These are phyloP conservation scores for Neogobius melanostomus DNA, from an alignment of 2,113 vertebrate genomes.

Conservation along the genomic window DNA sequence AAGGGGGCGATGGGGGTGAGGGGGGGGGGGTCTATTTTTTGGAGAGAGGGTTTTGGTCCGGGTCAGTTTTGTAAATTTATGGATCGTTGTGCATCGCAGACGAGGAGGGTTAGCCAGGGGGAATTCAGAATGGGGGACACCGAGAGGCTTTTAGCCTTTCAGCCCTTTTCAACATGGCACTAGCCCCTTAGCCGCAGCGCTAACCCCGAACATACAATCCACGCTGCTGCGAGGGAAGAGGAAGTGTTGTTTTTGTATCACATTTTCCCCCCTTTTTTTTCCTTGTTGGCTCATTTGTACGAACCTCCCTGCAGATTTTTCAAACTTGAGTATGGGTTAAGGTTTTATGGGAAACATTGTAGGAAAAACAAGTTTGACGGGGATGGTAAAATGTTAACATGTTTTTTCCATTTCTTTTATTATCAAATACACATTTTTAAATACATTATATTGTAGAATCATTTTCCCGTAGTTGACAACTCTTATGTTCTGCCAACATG, in stretches of 20 bases:
- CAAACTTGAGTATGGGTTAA: not conserved
- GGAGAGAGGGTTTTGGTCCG: slow-evolving; percentile 19
- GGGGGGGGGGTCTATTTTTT: slow-evolving; percentile 23
- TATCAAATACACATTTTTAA: too few relatives aligned
- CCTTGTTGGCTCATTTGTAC: not conserved
- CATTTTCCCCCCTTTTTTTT: not conserved
- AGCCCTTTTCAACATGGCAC: slow-evolving; percentile 32
- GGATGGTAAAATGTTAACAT: too few relatives aligned
- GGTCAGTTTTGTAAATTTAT: slow-evolving; percentile 49
- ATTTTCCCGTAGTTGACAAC: not conserved
- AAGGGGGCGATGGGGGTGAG: not conserved
- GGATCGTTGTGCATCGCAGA: slow-evolving; percentile 31
- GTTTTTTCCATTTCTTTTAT: too few relatives aligned
- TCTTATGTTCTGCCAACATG: not conserved
- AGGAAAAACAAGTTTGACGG: too few relatives aligned
- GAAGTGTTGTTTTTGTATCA: not conserved
- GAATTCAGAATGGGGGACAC: slow-evolving; percentile 35
- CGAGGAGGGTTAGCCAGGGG: slow-evolving; percentile 26
- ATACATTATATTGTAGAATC: not conserved
- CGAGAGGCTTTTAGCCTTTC: slow-evolving; percentile 36
- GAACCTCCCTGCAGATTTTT: not conserved
- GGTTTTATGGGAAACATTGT: not conserved
- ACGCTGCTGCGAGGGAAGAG: not conserved
- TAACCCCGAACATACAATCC: slow-evolving; percentile 21
- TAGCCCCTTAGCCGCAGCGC: slow-evolving; percentile 29